A percentile compares a stretch with the other conserved stretches of the same genome.
phyloP scores from a whole-genome alignment of 2,113 vertebrate genomes.

The Phasianus colchicus region DNA sequence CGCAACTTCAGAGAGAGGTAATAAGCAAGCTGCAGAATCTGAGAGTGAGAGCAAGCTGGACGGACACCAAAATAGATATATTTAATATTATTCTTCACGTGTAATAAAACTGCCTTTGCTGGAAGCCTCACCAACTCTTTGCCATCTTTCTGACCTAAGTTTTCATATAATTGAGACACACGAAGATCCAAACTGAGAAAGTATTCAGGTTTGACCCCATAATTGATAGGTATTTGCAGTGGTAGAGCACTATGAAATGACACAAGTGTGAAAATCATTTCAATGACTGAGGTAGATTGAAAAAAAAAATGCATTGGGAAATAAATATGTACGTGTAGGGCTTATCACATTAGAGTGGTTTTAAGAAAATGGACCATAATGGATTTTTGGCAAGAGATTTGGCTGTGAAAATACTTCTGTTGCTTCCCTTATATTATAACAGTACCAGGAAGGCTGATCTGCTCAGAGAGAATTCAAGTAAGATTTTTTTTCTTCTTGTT shows the following conservation, averaged over 20 bases:
- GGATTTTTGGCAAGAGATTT: slow-evolving; percentile 58
- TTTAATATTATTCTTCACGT: background rate
- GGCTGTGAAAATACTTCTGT: slow-evolving; percentile 26
- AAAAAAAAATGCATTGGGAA: background rate
- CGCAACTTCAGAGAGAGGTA: background rate
- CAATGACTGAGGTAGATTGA: background rate
- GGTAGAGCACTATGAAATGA: background rate
- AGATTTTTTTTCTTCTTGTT: slow-evolving; percentile 11
- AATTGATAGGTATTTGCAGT: background rate
- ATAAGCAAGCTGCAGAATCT: background rate
- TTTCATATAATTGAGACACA: background rate
- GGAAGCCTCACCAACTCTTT: background rate
- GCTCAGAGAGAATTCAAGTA: slow-evolving; percentile 67
- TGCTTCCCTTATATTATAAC: slow-evolving; percentile 16
- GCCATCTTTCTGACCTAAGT: background rate
- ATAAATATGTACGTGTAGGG: background rate
- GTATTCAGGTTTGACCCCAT: background rate
- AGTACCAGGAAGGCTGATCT: slow-evolving; percentile 50
- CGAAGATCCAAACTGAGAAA: background rate
- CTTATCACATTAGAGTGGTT: background rate
- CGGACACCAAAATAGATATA: background rate
- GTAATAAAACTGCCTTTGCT: background rate
- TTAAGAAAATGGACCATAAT: slow-evolving; percentile 51
- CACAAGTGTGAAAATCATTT: background rate
- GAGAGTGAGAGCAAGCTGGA: background rate